phyloP scores from a whole-genome alignment of 2,113 vertebrate species.

The Chaetops frenatus region DNA sequence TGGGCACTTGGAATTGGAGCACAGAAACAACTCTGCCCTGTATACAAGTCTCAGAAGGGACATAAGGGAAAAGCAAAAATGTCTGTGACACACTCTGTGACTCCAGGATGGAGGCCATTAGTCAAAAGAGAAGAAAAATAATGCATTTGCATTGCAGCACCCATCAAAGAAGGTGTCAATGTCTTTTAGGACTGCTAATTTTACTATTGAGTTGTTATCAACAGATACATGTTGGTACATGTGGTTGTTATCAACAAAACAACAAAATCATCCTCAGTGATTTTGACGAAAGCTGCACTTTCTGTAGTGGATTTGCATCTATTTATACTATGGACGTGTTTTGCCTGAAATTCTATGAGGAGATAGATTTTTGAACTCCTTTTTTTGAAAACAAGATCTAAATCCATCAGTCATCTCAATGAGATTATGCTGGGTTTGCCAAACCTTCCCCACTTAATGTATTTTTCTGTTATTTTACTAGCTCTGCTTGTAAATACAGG shows the following conservation, averaged over 20 bases:
- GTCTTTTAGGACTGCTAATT: background rate
- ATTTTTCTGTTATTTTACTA: background rate
- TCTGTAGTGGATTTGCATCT: background rate
- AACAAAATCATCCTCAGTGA: background rate
- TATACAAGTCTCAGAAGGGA: background rate
- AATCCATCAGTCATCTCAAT: background rate
- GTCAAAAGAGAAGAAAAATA: background rate
- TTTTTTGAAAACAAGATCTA: background rate
- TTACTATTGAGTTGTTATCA: background rate
- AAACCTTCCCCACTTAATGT: background rate
- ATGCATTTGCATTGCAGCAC: background rate
- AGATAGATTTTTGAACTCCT: background rate
- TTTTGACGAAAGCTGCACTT: background rate
- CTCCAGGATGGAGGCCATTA: background rate
- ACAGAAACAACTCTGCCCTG: background rate
- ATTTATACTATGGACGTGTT: background rate
- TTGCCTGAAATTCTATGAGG: background rate
- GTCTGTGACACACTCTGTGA: background rate
- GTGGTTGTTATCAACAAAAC: background rate
- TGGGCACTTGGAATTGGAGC: background rate
- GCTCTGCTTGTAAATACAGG: background rate
- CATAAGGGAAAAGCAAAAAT: background rate
- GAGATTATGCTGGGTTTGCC: background rate
- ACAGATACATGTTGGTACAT: background rate
- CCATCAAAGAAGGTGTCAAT: background rate